Evolutionary conservation across 2,888 invertebrate species (phyloP).

Genomic region (Chymomyza procnemis): DNA sequence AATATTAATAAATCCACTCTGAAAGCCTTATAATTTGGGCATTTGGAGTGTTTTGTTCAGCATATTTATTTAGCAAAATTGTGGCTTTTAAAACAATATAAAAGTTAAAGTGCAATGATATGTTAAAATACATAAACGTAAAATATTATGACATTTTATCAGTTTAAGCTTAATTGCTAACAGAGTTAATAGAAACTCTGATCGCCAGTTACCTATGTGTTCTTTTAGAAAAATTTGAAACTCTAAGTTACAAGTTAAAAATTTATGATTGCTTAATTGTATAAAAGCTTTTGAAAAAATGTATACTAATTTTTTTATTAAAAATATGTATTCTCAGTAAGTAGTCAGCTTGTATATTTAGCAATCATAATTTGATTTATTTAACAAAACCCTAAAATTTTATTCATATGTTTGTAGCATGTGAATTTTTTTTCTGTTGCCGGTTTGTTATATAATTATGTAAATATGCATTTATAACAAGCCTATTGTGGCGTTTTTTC

Average conservation of each 20-base stretch:
- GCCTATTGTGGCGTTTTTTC: background rate
- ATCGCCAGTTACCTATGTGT: no score
- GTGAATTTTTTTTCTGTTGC: slow-evolving; percentile 16
- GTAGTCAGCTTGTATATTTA: slow-evolving; percentile 26
- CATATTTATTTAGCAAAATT: no score
- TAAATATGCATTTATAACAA: slow-evolving; percentile 32
- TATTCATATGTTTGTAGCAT: slow-evolving; percentile 28
- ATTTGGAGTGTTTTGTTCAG: no score
- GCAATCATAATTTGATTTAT: slow-evolving; percentile 44
- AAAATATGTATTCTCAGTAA: slow-evolving; percentile 36
- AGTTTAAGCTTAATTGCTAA: no score
- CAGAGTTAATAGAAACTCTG: no score
- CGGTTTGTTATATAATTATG: slow-evolving; percentile 41
- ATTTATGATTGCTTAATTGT: no score
- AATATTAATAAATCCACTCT: background rate
- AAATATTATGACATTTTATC: no score
- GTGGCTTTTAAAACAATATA: no score
- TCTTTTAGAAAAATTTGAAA: no score
- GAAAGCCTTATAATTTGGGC: background rate
- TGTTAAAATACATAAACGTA: no score
- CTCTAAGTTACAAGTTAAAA: no score
- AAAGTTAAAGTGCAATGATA: no score
- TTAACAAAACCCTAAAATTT: slow-evolving; percentile 32
- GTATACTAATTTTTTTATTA: slow-evolving; percentile 34
- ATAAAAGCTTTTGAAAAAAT: slow-evolving; percentile 7